These are phyloP conservation scores for Emydura subglobosa DNA, from an alignment of 2,113 vertebrate genomes.

Conservation along the genomic window DNA sequence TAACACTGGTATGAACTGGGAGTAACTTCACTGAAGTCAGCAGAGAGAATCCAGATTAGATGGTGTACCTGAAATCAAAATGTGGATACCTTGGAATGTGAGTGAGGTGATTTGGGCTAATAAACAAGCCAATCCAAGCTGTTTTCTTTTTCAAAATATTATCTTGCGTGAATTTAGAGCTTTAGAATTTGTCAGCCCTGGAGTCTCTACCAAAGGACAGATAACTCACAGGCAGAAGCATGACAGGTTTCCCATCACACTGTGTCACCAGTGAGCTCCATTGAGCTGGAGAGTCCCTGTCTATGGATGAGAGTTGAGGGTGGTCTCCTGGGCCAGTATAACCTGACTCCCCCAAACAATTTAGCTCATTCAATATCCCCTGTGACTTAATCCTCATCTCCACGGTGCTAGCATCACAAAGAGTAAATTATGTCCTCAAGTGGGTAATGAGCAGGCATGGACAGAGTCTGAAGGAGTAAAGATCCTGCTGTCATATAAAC, in stretches of 20 bases:
- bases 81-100: constrained; percentile 25
- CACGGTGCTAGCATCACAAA: neutral
- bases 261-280: neutral
- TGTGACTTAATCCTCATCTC: neutral
- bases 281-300: neutral
- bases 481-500: neutral
- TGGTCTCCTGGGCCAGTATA: neutral
- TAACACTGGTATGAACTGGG: neutral
- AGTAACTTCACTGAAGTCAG: neutral
- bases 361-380: neutral
- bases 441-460: neutral
- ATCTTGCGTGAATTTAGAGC: neutral
- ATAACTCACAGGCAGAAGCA: neutral
- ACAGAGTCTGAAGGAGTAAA: neutral
- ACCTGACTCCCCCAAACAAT: neutral
- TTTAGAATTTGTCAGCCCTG: neutral
- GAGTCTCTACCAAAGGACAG: neutral
- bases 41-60: constrained; percentile 40
- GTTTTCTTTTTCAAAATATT: neutral
- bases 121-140: neutral
- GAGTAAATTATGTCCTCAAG: neutral
- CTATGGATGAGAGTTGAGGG: neutral
- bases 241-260: neutral
- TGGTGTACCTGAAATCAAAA: constrained; percentile 50
- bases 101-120: constrained; percentile 13